Evolutionary conservation across 2,797 vertebrate genomes (phyloP).

Genomic region (Semotilus atromaculatus): DNA sequence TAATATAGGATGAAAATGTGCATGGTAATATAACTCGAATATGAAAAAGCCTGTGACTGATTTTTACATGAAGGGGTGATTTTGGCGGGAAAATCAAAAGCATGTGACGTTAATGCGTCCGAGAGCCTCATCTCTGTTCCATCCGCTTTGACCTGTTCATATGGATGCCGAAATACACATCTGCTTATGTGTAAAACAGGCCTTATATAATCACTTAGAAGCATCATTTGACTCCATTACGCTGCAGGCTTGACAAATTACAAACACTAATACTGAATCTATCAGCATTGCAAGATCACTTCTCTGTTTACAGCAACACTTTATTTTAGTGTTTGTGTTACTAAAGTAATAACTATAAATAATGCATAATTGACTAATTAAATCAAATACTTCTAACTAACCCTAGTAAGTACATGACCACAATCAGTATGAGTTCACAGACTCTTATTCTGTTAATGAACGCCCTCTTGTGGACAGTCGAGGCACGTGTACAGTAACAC

Average conservation of each 20-base stretch:
- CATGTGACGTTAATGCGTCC: too few species aligned
- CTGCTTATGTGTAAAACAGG: conserved; percentile 7
- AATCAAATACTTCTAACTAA: neutral
- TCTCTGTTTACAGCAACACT: neutral
- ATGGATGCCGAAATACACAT: neutral
- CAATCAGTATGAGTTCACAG: neutral
- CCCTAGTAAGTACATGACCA: neutral
- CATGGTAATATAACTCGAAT: neutral
- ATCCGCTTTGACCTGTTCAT: neutral
- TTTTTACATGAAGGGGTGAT: too few species aligned
- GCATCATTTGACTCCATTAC: neutral
- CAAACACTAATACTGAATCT: neutral
- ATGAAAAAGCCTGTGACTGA: too few species aligned
- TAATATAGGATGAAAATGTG: neutral
- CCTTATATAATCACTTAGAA: neutral
- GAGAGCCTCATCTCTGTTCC: too few species aligned
- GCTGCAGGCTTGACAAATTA: neutral
- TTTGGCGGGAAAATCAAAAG: too few species aligned
- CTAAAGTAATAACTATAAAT: neutral
- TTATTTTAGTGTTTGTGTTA: neutral
- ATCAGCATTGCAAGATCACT: neutral
- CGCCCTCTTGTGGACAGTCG: conserved; percentile 51
- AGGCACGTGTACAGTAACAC: conserved; percentile 8
- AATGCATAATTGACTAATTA: neutral
- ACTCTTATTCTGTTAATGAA: conserved; percentile 41